Base-by-base conservation (phyloP, 2,113 vertebrate species). In the Microcebus jonahi region DNA sequence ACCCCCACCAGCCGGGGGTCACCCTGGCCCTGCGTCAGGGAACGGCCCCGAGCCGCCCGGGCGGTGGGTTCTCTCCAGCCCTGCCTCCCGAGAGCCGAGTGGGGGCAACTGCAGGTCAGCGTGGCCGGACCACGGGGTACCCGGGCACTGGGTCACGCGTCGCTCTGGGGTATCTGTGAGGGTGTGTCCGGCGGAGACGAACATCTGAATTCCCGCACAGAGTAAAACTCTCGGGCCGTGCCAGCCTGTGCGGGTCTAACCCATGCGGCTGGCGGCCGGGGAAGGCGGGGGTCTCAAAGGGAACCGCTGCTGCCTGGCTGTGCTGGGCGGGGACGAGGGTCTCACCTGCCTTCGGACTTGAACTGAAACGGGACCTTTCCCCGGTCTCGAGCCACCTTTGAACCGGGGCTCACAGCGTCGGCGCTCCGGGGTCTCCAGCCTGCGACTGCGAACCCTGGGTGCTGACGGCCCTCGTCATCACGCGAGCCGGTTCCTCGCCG, bases 401-500 rank as follows among this genome's bases (percentile, higher is more conserved):
- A n/a, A 9, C 59, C 23, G 4, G 18, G 55, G 23, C 61, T 15
- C 7, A 13, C 0, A 53, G 14, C 45, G 1, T 10, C 2, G 0
- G 61, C 25, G 23, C 42, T 39, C 45, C 18, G 0, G n/a, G 42
- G 42, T 75, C 25, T 75, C 42, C 3, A 5, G 11, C 45, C 36
- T 12, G 23, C 23, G 8, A 29, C 23, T 3, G 18, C 29, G 6
- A 57, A 2, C 17, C 36, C 1, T 10, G 36, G 57, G 42, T 25
- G 5, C 5, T 27, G 20, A 12, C 39, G 4, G 55, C 13, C 71
- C 48, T 59, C 31, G n/a, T 2, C 14, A 50, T 1, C 25, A 27
- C 1, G 1, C 0, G 45, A 50, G 7, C 23, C 5, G 21, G 67
- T 4, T 13, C n/a, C 67, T 39, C 1, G 18, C 1, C 4, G 3